phyloP scores from a whole-genome alignment of 2,797 vertebrate species.

The Acrossocheilus fasciatus region DNA sequence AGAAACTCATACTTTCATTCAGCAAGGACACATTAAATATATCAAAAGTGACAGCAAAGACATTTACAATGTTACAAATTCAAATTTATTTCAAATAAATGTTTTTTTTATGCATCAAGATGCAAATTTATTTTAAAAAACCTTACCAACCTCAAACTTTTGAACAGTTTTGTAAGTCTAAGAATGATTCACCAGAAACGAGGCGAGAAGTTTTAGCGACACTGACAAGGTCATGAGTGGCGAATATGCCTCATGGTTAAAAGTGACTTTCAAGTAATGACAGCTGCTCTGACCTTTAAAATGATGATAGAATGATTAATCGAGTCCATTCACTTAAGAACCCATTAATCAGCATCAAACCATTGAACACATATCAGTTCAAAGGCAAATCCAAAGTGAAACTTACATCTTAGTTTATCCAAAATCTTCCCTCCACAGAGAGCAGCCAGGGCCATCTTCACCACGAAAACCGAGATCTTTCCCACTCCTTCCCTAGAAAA shows the following conservation, averaged over 20 bases:
- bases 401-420: constrained; percentile 99
- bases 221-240: constrained; percentile 23
- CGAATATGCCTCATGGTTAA: constrained; percentile 1
- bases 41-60: not conserved
- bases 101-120: not conserved
- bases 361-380: constrained; percentile 29
- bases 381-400: constrained; percentile 56
- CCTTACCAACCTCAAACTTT: not conserved
- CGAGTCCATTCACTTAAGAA: constrained; percentile 17
- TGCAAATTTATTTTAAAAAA: no score
- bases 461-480: constrained; percentile 92
- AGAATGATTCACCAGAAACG: not conserved
- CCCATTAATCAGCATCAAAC: constrained; percentile 58
- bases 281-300: constrained; percentile 49
- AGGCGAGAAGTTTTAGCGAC: not conserved
- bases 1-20: not conserved
- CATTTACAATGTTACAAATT: not conserved
- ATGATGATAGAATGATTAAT: constrained; percentile 56
- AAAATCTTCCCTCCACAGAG: constrained; percentile 97
- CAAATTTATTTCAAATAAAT: no score
- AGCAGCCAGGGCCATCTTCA: constrained; percentile 93
- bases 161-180: not conserved
- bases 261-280: constrained; percentile 47
- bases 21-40: not conserved
- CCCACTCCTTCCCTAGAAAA: constrained; percentile 92